Evolutionary conservation across 2,888 invertebrate genomes (phyloP).

Genomic region (Ornithoptera alexandrae): DNA sequence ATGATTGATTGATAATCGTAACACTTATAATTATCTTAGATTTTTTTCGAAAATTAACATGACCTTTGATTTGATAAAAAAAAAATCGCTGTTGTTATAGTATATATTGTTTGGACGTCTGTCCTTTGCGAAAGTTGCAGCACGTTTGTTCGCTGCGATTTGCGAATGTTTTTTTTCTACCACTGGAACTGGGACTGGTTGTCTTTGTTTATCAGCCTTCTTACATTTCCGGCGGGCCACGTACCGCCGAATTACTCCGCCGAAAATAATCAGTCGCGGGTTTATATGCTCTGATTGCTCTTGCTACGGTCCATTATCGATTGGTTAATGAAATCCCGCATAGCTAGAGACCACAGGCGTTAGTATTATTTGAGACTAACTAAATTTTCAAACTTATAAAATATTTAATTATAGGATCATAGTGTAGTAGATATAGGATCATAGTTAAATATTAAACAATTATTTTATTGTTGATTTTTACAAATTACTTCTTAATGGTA

Average conservation of each 20-base stretch:
- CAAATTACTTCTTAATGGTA: too few species aligned
- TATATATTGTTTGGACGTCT: conserved; percentile 2
- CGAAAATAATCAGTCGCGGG: conserved; percentile 4
- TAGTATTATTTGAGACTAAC: not conserved
- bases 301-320: not conserved
- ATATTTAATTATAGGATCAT: not conserved
- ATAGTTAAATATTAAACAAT: too few species aligned
- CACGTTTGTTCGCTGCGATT: conserved; percentile 1
- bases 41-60: too few species aligned
- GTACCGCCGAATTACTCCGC: conserved; percentile 10
- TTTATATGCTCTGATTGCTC: conserved; percentile 2
- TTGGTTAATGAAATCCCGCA: not conserved
- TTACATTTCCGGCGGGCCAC: conserved; percentile 1
- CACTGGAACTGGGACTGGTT: not conserved
- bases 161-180: conserved; percentile 11
- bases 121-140: conserved; percentile 7
- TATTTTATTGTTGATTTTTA: too few species aligned
- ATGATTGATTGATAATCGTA: too few species aligned
- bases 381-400: not conserved
- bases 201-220: conserved; percentile 14
- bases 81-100: not conserved
- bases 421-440: too few species aligned
- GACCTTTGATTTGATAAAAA: too few species aligned
- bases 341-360: not conserved
- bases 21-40: too few species aligned